Conservation (phyloP, 2,888 invertebrate species). For the Ornithoptera priamus region DNA sequence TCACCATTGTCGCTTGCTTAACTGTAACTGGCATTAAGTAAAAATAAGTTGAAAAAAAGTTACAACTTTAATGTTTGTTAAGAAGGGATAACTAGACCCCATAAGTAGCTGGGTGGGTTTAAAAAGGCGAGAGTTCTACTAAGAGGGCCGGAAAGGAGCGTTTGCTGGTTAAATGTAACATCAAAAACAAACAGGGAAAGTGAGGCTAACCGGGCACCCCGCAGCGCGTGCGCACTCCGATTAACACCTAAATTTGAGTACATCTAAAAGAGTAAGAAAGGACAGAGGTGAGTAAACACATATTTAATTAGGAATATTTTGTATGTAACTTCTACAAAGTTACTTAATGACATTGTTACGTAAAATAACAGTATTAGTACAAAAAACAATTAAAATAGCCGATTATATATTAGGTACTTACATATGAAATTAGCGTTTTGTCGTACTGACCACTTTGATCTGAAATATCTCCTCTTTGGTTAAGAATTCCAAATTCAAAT, state of each 20-base stretch:
- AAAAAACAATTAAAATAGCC: not conserved
- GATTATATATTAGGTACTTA: not conserved
- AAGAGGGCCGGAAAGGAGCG: conserved; percentile 67
- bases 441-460: no score
- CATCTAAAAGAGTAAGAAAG: conserved; percentile 44
- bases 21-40: not conserved
- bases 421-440: no score
- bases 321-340: not conserved
- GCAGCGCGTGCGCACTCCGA: conserved; percentile 57
- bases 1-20: no score
- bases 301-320: not conserved
- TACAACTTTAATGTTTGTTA: conserved; percentile 15
- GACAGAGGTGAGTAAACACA: conserved; percentile 35
- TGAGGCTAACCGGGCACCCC: conserved; percentile 62
- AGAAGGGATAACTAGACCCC: conserved; percentile 29
- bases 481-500: no score
- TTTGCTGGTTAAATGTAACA: conserved; percentile 70
- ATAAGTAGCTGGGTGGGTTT: conserved; percentile 54
- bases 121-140: conserved; percentile 69
- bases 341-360: not conserved
- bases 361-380: not conserved
- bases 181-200: conserved; percentile 69
- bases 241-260: conserved; percentile 57
- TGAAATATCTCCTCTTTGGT: no score
- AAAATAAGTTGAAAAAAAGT: not conserved